These are phyloP conservation scores for Glaucomys volans DNA, from an alignment of 2,113 vertebrate species.

Conservation along the genomic window DNA sequence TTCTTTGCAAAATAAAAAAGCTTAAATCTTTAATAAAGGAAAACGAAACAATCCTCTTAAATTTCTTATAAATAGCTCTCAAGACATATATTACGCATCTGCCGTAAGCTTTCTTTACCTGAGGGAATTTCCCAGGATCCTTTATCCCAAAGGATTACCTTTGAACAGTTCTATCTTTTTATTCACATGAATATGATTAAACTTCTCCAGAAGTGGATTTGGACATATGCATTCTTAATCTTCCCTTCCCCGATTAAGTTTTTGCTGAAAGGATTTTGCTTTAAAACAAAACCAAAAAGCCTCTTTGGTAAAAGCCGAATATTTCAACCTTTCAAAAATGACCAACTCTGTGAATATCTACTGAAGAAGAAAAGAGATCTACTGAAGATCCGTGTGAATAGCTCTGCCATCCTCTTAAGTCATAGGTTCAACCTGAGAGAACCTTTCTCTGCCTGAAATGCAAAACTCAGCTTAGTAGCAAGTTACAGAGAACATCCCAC, in stretches of 20 bases:
- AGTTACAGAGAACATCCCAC: not conserved
- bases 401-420: not conserved
- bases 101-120: constrained; percentile 73
- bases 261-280: constrained; percentile 58
- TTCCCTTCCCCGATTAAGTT: not conserved
- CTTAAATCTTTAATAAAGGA: constrained; percentile 75
- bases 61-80: constrained; percentile 74
- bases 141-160: constrained; percentile 57
- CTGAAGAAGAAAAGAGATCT: not conserved
- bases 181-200: constrained; percentile 31
- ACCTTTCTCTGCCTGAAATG: not conserved
- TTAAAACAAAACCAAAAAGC: constrained; percentile 25
- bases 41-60: constrained; percentile 71
- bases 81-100: constrained; percentile 78
- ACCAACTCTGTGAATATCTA: constrained; percentile 41
- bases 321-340: constrained; percentile 51
- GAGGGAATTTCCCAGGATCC: constrained; percentile 72
- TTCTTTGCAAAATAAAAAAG: constrained; percentile 75
- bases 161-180: constrained; percentile 24
- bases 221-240: not conserved
- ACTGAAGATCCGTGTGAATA: not conserved
- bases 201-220: not conserved
- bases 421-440: not conserved
- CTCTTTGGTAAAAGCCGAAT: constrained; percentile 79
- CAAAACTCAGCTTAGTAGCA: not conserved